phyloP scores from a whole-genome alignment of 2,888 invertebrate species.

The Calliphora vomitoria region DNA sequence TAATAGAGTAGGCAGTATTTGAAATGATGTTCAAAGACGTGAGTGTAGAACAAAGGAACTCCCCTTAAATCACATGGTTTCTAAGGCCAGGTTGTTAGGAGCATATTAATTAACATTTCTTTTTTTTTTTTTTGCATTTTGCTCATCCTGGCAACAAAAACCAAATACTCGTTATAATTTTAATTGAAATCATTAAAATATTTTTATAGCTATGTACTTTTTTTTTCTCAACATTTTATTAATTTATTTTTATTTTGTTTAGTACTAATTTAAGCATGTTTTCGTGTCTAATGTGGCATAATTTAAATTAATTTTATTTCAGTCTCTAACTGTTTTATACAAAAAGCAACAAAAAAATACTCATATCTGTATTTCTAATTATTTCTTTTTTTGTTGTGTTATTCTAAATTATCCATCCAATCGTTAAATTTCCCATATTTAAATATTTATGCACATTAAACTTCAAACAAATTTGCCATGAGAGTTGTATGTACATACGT shows the following conservation, averaged over 20 bases:
- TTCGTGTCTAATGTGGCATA: conserved; percentile 41
- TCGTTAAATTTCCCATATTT: conserved; percentile 80
- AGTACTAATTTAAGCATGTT: conserved; percentile 20
- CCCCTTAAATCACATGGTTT: not conserved
- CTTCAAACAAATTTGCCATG: conserved; percentile 38
- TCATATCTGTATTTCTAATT: conserved; percentile 34
- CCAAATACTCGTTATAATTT: conserved; percentile 13
- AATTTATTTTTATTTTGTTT: conserved; percentile 25
- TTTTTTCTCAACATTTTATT: not conserved
- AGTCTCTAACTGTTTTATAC: not conserved
- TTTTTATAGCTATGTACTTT: conserved; percentile 1
- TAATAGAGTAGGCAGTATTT: conserved; percentile 25
- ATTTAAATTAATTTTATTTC: conserved; percentile 49
- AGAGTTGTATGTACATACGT: not conserved
- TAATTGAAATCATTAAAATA: conserved; percentile 52
- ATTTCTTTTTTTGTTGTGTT: conserved; percentile 40
- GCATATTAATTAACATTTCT: conserved; percentile 2
- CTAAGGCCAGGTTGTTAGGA: conserved; percentile 48
- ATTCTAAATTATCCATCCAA: conserved; percentile 77
- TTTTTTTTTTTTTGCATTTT: not conserved
- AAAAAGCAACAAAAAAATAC: not conserved
- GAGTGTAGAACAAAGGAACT: too few relatives aligned
- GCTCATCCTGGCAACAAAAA: not conserved
- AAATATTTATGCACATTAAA: conserved; percentile 78
- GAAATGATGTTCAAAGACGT: not conserved